Base-by-base conservation (phyloP, 1,140 invertebrate genomes). In the Bombus fervidus region DNA sequence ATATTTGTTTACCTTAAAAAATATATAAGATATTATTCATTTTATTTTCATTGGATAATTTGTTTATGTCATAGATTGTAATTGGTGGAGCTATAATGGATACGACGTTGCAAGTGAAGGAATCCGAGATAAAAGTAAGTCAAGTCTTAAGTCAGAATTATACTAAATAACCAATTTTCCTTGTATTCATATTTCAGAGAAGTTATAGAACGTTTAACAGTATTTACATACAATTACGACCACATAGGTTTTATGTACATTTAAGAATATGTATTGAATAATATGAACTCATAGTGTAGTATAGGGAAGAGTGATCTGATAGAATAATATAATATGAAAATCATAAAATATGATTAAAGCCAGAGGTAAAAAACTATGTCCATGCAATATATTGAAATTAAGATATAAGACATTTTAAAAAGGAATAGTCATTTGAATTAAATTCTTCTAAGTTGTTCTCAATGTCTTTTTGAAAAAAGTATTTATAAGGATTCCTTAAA, bases 51-150 rank as follows among this genome's bases (percentile, higher is more conserved):
- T 64, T 12, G 4, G 78, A n/a, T 34, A 69, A 74, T 88, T 43
- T 43, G 53, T 86, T 57, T 73, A 85, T 76, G 72, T 81, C 85
- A 79, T 95, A 98, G 96, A 96, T 98, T 15, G 97, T 98, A n/a
- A 96, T 98, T 86, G 98, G 98, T 25, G 98, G 97, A 22, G 96
- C 97, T 12, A 97, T 97, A 86, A 93, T 98, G 59, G 98, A 99
- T 94, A 97, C 97, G 72, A 96, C 97, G 6, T 96, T 97, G 59
- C 96, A 96, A 86, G 93, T 98, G 41, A 94, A 96, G 53, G 96
- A 97, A 62, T 93, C 96, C 34, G 90, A 96, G 73, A 95, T 98
- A 87, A 96, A 96, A 96, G 97, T 98, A 95, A 97, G 97, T 96
- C 69, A 91, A 91, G 72, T 85, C 87, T 90, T 73, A 90, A 91